Conservation (phyloP, 1,140 invertebrate species). For the Epicauta chinensis region DNA sequence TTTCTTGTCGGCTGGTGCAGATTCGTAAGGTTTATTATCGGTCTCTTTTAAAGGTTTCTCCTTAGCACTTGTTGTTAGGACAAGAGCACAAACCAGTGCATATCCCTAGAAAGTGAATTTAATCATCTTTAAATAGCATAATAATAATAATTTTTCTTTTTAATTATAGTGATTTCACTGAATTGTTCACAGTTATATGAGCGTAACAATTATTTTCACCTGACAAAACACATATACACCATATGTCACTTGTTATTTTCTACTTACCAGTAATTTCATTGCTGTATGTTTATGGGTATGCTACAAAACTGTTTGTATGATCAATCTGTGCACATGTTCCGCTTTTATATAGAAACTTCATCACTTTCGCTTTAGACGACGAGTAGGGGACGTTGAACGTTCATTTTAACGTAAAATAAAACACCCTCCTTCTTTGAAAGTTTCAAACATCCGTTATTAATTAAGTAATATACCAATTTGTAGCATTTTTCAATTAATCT, state of each 20-base stretch:
- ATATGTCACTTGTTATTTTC: conserved; percentile 1
- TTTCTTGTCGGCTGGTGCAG: conserved; percentile 49
- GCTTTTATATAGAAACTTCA: conserved; percentile 26
- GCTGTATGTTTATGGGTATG: conserved; percentile 7
- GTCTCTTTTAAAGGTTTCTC: conserved; percentile 46
- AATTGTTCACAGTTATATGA: not conserved
- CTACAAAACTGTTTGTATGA: conserved; percentile 26
- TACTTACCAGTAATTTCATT: conserved; percentile 38
- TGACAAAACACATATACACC: not conserved
- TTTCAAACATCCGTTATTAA: conserved; percentile 4
- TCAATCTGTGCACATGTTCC: not conserved
- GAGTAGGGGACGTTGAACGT: not conserved
- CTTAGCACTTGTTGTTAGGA: conserved; percentile 44
- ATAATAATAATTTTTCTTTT: not conserved
- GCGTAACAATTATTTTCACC: not conserved
- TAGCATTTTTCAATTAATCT: not conserved
- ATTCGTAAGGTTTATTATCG: conserved; percentile 35
- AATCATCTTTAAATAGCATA: too few relatives aligned
- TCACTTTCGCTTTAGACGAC: conserved; percentile 22
- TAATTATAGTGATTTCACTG: too few relatives aligned
- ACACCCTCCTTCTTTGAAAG: conserved; percentile 24
- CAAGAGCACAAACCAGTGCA: conserved; percentile 46
- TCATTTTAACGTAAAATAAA: conserved; percentile 1
- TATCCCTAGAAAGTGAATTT: conserved; percentile 32
- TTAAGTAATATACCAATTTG: conserved; percentile 10